Percentiles rank a stretch among this genome's conserved stretches.
Evolutionary conservation across 2,797 vertebrate genomes (phyloP).

Genomic region (Galagoides demidoff): DNA sequence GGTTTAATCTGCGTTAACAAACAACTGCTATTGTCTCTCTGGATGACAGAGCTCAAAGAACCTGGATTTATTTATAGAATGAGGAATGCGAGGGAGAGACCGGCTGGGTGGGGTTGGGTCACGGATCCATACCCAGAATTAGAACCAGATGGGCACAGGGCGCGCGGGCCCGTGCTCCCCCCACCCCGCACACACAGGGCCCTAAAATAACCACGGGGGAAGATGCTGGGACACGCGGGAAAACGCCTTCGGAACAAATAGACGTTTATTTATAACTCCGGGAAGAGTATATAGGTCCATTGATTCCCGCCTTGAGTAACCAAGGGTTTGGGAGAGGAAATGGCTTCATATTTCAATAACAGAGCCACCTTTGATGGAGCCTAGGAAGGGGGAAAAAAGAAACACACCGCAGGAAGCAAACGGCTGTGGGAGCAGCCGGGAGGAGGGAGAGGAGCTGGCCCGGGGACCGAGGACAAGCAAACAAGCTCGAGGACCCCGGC

Average conservation of each 20-base stretch:
- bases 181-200: neutral
- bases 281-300: slow-evolving; percentile 70
- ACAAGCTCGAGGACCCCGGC: neutral
- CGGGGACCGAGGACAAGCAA: slow-evolving; percentile 46
- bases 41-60: slow-evolving; percentile 57
- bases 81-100: slow-evolving; percentile 58
- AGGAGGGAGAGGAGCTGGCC: slow-evolving; percentile 34
- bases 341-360: slow-evolving; percentile 87
- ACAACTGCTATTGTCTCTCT: slow-evolving; percentile 36
- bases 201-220: slow-evolving; percentile 52
- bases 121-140: slow-evolving; percentile 69
- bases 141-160: slow-evolving; percentile 74
- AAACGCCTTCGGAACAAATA: slow-evolving; percentile 82
- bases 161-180: neutral
- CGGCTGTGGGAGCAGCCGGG: slow-evolving; percentile 14
- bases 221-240: slow-evolving; percentile 43
- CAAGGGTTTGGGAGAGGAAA: slow-evolving; percentile 85
- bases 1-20: neutral
- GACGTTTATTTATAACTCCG: slow-evolving; percentile 81
- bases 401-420: slow-evolving; percentile 71
- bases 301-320: slow-evolving; percentile 81
- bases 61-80: slow-evolving; percentile 73
- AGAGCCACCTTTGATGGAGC: slow-evolving; percentile 87
- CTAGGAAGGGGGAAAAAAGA: slow-evolving; percentile 61
- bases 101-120: slow-evolving; percentile 64